These are phyloP conservation scores for Darevskia mixta DNA, from an alignment of 2,797 vertebrate species.

Conservation along the genomic window DNA sequence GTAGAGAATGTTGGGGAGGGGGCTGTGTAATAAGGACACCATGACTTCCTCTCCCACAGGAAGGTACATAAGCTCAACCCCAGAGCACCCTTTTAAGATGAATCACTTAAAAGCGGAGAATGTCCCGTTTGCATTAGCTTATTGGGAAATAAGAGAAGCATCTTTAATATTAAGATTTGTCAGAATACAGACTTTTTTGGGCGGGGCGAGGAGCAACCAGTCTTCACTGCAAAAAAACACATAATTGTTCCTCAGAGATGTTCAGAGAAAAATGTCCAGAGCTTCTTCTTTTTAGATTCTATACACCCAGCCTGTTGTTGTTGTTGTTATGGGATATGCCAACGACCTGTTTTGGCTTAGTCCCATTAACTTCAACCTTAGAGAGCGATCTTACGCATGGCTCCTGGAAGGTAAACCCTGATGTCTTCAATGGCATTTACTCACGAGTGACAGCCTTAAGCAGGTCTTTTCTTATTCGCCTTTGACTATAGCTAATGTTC, in stretches of 20 bases:
- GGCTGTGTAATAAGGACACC: not conserved
- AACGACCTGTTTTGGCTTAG: not conserved
- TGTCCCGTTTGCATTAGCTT: not conserved
- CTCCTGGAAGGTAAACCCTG: not conserved
- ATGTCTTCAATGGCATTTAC: too few species aligned
- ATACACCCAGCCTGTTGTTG: not conserved
- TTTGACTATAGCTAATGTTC: not conserved
- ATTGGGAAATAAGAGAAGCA: not conserved
- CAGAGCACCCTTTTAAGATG: not conserved
- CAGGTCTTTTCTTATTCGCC: not conserved
- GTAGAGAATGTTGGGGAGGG: not conserved
- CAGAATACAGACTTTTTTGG: not conserved
- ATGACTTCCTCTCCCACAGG: not conserved
- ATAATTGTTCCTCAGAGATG: not conserved
- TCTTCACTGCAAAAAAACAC: not conserved
- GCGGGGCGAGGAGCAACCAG: not conserved
- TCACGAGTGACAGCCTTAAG: not conserved
- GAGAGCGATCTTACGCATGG: not conserved
- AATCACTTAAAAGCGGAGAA: not conserved
- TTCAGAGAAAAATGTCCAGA: not conserved
- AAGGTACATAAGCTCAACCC: not conserved
- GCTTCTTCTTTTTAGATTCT: not conserved
- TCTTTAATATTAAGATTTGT: not conserved
- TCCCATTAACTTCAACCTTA: not conserved
- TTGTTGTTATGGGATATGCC: not conserved